Evolutionary conservation across 2,113 vertebrate species (phyloP).

Genomic region (Pygoscelis adeliae): DNA sequence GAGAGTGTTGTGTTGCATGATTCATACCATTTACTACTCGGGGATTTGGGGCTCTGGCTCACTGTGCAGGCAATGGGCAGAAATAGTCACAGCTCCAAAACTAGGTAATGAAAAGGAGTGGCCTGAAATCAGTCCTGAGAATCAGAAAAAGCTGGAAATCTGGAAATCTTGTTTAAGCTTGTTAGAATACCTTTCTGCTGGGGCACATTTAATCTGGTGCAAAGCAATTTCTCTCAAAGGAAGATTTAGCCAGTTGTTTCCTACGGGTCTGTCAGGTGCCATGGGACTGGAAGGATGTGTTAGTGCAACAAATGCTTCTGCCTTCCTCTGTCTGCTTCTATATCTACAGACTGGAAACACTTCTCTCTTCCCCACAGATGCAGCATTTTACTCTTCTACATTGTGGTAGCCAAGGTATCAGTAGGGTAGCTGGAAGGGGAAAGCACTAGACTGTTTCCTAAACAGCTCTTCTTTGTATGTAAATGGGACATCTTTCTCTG

Average conservation of each 20-base stretch:
- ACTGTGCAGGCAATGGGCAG: background rate
- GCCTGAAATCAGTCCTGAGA: background rate
- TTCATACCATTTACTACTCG: background rate
- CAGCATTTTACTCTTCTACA: background rate
- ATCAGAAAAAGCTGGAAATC: background rate
- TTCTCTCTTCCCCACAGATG: background rate
- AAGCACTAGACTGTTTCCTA: slow-evolving; percentile 14
- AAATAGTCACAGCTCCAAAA: background rate
- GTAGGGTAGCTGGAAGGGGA: slow-evolving; percentile 31
- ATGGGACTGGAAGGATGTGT: background rate
- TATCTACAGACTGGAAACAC: background rate
- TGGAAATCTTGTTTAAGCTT: background rate
- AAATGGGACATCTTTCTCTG: slow-evolving; percentile 46
- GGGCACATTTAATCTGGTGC: background rate
- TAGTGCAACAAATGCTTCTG: background rate
- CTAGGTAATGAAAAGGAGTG: background rate
- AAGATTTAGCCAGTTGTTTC: background rate
- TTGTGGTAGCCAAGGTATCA: background rate
- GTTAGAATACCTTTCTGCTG: background rate
- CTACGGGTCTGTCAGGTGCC: background rate
- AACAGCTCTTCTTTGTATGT: slow-evolving; percentile 53
- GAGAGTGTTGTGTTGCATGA: background rate
- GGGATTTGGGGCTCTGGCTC: background rate
- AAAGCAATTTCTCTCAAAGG: background rate
- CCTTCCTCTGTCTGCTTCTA: background rate